Base-by-base conservation (phyloP, 2,797 vertebrate species). In the Sandelia bainsii region DNA sequence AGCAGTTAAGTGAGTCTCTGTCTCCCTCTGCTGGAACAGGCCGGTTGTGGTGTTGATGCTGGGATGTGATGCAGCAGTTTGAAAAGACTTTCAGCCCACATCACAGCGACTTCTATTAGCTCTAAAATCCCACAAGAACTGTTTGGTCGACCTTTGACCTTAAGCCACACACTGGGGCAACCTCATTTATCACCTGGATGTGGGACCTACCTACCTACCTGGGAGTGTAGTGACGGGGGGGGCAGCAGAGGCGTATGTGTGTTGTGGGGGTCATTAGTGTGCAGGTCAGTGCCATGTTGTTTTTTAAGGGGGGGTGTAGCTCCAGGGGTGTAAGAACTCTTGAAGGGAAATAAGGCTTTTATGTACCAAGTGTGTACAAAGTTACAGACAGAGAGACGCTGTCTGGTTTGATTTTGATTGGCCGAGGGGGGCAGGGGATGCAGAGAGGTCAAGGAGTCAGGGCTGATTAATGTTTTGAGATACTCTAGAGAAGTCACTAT, bases 161-260 rank as follows among this genome's bases (percentile, higher is more conserved):
- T 63, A 77, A 81, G 82, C 76, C 69, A 79, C 85, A 88, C 85
- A 88, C 75, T 78, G 75, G 62, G 70, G 74, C 63, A 39, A 87
- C 77, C 86, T 91, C 91, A 92, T 94, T 88, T 91, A 92, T 94
- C 91, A 93, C 85, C 73, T 83, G 86, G 80, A 87, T 88, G 71
- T 83, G 29, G 29, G 29, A 25, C 25, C 25, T 25, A 32, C 29
- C 8, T 32, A 32, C 29, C 29, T 32, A 32, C 29, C 29, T 32
- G 29, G 85, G 83, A 69, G 79, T 87, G 77, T 86, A 87, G 81
- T 84, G 67, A 65, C 75, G 79, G 52, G 25, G 25, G 64, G 20
- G 20, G 14, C 6, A 19, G 11, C 12, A 7, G 7, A 20, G 45
- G 0, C 1, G 56, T 7, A 12, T 49, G 51, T 22, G 25, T 75